Conservation (phyloP, 2,888 invertebrate genomes). For the Gastrophysa polygoni region DNA sequence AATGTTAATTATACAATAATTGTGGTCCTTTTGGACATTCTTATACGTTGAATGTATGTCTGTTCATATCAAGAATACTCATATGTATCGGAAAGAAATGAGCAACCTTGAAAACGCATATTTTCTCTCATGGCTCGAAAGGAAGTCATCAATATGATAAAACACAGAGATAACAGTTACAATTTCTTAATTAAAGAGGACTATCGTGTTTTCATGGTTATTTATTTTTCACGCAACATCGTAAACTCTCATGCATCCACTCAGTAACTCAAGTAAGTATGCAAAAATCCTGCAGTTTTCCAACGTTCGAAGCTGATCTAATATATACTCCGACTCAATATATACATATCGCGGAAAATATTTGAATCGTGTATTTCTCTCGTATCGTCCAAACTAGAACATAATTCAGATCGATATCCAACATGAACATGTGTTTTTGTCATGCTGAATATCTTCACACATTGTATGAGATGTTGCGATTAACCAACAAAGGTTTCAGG, state of each 20-base stretch:
- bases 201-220: not conserved
- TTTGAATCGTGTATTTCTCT: conserved; percentile 33
- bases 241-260: conserved; percentile 3
- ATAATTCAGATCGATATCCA: conserved; percentile 42
- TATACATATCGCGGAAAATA: not conserved
- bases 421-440: conserved; percentile 41
- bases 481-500: too few relatives aligned
- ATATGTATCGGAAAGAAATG: not conserved
- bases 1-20: too few relatives aligned
- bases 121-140: not conserved
- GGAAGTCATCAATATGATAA: conserved; percentile 12
- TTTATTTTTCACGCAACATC: conserved; percentile 2
- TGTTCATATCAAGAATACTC: too few relatives aligned
- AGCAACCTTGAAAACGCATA: not conserved
- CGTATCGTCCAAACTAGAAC: conserved; percentile 31
- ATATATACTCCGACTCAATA: conserved; percentile 25
- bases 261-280: conserved; percentile 2
- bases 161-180: not conserved
- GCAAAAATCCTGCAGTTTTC: conserved; percentile 10
- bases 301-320: conserved; percentile 11
- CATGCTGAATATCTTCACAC: conserved; percentile 28
- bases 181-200: conserved; percentile 13
- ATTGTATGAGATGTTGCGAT: too few relatives aligned
- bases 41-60: too few relatives aligned
- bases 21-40: too few relatives aligned